Evolutionary conservation across 1,140 invertebrate genomes (phyloP), one percentile per base, ranked within the genome.

Genomic region (Eufriesea mexicana): DNA sequence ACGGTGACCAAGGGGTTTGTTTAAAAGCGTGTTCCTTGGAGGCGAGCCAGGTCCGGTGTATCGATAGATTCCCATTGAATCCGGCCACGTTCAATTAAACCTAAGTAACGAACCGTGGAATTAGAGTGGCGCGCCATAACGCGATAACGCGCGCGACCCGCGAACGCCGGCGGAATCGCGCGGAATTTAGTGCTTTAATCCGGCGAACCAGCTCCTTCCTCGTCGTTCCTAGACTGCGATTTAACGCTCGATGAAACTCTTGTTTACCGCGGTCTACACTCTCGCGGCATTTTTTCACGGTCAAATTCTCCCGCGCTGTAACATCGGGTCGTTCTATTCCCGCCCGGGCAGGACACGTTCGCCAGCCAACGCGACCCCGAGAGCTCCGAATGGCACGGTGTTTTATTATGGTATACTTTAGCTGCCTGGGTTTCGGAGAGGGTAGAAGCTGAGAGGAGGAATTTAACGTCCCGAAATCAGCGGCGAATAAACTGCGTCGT

Each of bases 51-150:
- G 18, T 4, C n/a, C 16, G 20, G 10, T 25, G 77, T 66, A 84
- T 82, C 83, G 83, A 84, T 76, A 64, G 49, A 68, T 66, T 70
- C 59, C 62, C 75, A 57, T 67, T 59, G 61, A 81, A 67, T 71
- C 66, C 54, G 23, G 72, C 62, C 59, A 76, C 23, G 70, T 81
- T 84, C 83, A 64, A 84, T 84, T 84, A 84, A 84, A 84, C 47
- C n/a, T 10, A 61, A 74, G 71, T 84, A 84, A 84, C 83, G 79
- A 82, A 84, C 51, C 83, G 57, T 77, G 79, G 72, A 66, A 82
- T 82, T 82, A 82, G 72, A 81, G 72, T 35, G 55, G 49, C 55
- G 55, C 49, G 49, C 61, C 72, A 70, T 79, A 72, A 75, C 35
- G 73, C 55, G 79, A 82, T 71, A 51, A 82, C 70, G 49, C 55